These are phyloP conservation scores for Sebastes matsubarae DNA, from an alignment of 2,797 vertebrate genomes.

Conservation along the genomic window DNA sequence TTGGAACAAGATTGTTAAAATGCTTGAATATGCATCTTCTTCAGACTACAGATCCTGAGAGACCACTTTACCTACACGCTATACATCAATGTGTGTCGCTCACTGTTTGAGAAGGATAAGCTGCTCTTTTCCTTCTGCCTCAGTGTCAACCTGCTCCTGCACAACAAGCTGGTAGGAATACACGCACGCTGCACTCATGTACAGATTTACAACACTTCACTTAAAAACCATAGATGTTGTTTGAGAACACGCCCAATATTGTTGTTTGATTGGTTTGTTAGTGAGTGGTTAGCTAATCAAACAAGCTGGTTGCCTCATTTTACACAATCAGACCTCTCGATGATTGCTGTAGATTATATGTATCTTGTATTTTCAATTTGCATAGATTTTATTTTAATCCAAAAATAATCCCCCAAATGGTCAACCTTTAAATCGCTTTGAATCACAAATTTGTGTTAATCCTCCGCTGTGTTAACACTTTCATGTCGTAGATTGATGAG, in stretches of 20 bases:
- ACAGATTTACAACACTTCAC: background rate
- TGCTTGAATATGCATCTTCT: background rate
- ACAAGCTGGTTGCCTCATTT: background rate
- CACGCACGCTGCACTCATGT: background rate
- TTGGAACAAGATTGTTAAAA: constrained; percentile 24
- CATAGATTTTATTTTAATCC: background rate
- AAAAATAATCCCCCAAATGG: background rate
- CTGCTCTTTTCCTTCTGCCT: constrained; percentile 92
- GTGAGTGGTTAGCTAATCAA: background rate
- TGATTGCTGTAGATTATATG: constrained; percentile 4
- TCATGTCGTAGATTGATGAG: constrained; percentile 82
- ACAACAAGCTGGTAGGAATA: constrained; percentile 81
- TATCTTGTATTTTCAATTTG: constrained; percentile 4
- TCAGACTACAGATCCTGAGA: constrained; percentile 87
- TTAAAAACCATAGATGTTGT: background rate
- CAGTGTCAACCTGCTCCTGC: constrained; percentile 86
- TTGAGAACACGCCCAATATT: background rate
- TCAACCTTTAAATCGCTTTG: background rate
- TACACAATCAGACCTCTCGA: background rate
- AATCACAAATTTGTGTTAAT: background rate
- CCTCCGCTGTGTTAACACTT: background rate
- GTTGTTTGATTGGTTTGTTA: background rate
- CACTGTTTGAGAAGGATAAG: constrained; percentile 94
- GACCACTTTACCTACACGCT: constrained; percentile 91
- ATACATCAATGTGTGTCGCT: constrained; percentile 88